Base-by-base conservation (phyloP, 1,140 invertebrate species). In the Calliopsis andreniformis region DNA sequence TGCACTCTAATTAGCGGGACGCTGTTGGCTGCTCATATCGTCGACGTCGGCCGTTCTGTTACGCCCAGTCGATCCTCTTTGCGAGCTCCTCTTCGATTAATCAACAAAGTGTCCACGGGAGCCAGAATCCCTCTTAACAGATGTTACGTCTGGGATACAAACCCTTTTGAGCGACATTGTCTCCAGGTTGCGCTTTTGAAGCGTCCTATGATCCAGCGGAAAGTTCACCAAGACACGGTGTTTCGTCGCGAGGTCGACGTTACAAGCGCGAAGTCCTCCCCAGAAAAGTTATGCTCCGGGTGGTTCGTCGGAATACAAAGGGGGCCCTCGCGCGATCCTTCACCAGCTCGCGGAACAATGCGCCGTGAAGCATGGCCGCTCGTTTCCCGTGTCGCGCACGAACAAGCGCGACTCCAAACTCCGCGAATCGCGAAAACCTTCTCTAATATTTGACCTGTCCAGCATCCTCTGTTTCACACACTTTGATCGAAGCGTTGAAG, bases 251-350 rank as follows among this genome's bases (percentile, higher is more conserved):
- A 49, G 39, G 61, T 63, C 80, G 80, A 82, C 80, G 80, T 82
- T 82, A 82, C 79, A 76, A 75, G 73, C 76, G 80, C 82, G 77
- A 83, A 83, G 80, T 78, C 80, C 78, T 67, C 45, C 59, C 80
- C 76, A 82, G 81, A 83, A 83, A 83, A 83, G 80, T 83, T 83
- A 78, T 79, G 70, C 72, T 82, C 80, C 69, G 69, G 80, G 80
- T 75, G 82, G 67, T 76, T 78, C 76, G 76, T 76, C 47, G 59
- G 81, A 83, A 83, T 83, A 83, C 81, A 83, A 83, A 83, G 81
- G 82, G 80, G 81, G 63, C 71, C 71, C 71, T 69, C 70, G 81
- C 79, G 76, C 63, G 80, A 83, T 83, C 80, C 80, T 75, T 83
- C 81, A 83, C 78, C 77, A n/a, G 73, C 75, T 39, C 35, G 64